phyloP scores from a whole-genome alignment of 2,797 vertebrate genomes.

The Chiroxiphia lanceolata region DNA sequence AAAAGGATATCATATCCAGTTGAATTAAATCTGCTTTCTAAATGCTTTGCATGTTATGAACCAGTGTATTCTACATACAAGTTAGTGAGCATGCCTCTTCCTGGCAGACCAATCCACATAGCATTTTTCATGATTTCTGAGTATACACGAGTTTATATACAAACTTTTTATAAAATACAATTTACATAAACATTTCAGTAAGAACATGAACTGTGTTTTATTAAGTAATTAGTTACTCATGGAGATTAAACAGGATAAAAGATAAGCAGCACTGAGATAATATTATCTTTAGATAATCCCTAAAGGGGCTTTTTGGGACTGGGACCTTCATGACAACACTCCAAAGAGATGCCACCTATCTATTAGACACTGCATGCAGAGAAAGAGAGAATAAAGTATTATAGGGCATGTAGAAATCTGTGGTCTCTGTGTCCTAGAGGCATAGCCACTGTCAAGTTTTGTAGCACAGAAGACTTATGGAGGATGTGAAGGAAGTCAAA shows the following conservation, averaged over 20 bases:
- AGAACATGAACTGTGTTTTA: background rate
- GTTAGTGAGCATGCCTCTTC: background rate
- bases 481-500: background rate
- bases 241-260: background rate
- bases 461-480: background rate
- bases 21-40: background rate
- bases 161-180: background rate
- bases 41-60: background rate
- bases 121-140: background rate
- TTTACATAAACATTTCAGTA: background rate
- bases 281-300: background rate
- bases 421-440: background rate
- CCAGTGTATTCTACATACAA: background rate
- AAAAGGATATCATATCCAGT: background rate
- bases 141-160: background rate
- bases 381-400: background rate
- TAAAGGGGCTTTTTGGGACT: background rate
- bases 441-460: background rate
- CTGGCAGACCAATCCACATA: background rate
- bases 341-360: background rate
- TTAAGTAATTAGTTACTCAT: background rate
- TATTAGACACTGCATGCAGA: background rate
- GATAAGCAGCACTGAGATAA: background rate
- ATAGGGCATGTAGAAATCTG: background rate
- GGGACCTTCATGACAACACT: background rate